Conservation (phyloP, 2,113 vertebrate genomes). For the Solea solea region DNA sequence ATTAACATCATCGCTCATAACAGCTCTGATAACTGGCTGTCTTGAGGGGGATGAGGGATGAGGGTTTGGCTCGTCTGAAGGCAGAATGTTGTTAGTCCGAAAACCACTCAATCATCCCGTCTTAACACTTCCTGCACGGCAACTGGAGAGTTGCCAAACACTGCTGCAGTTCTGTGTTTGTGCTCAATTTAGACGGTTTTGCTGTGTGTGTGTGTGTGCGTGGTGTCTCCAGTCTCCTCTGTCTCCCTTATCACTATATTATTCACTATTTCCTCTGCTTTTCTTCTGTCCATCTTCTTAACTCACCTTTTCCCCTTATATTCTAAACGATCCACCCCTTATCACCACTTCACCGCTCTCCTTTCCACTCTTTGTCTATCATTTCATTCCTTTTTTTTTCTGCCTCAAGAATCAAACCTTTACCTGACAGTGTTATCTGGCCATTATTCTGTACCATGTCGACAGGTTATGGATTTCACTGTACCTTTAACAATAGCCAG, state of each 20-base stretch:
- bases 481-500: slow-evolving; percentile 37
- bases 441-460: slow-evolving; percentile 41
- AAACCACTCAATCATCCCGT: slow-evolving; percentile 73
- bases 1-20: slow-evolving; percentile 82
- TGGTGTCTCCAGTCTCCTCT: slow-evolving; percentile 33
- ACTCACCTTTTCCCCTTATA: slow-evolving; percentile 40
- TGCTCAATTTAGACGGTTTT: slow-evolving; percentile 65
- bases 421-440: slow-evolving; percentile 37
- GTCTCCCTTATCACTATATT: slow-evolving; percentile 34
- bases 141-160: slow-evolving; percentile 60
- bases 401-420: slow-evolving; percentile 44
- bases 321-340: slow-evolving; percentile 28
- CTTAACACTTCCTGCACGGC: slow-evolving; percentile 66
- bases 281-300: slow-evolving; percentile 22
- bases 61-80: slow-evolving; percentile 53
- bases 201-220: slow-evolving; percentile 28
- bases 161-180: slow-evolving; percentile 64
- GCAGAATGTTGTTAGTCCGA: slow-evolving; percentile 68
- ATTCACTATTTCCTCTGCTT: slow-evolving; percentile 34
- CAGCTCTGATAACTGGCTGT: slow-evolving; percentile 71
- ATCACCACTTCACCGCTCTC: slow-evolving; percentile 23
- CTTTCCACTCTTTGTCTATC: slow-evolving; percentile 23
- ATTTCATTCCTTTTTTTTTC: slow-evolving; percentile 37
- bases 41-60: slow-evolving; percentile 63
- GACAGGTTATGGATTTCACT: slow-evolving; percentile 47